Base-by-base conservation (phyloP, 1,140 invertebrate species). In the Leptinotarsa texana region DNA sequence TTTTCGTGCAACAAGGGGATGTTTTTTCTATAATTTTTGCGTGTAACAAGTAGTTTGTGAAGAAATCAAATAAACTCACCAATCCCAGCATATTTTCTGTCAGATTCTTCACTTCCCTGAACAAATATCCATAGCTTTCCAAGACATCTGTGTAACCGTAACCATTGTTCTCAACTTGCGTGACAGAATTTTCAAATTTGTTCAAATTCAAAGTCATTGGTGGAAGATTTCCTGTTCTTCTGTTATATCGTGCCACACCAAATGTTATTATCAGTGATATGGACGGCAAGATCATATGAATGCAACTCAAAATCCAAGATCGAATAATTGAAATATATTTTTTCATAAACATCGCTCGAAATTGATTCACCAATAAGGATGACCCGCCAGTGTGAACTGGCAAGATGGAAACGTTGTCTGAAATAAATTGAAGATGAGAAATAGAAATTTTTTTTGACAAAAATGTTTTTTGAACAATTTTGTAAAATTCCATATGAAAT, bases 321-420 rank as follows among this genome's bases (percentile, higher is more conserved):
- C 90, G 84, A 72, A 85, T 85, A 0, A 89, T 85, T 11, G 88
- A 88, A 11, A 90, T 85, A 3, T 86, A 78, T 71, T 90, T 88
- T 78, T 92, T 92, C 33, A 90, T 82, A 21, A 92, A 81, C 88
- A 92, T 91, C 0, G 90, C 91, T 33, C 84, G 84, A 79, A 89
- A 89, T 81, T 92, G 91, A 69, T 91, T 90, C 15, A 76, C 79
- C 4, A 87, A 81, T 57, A 90, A 81, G 72, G 80, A 80, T 1
- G 82, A 75, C 4, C 88, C 88, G 69, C 77, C 86, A 11, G 77
- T 24, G 21, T 72, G 62, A 15, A 48, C 24, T 21, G 71, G 49
- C 13, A 65, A 13, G 4, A 77, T 48, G 21, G 63, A 71, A 49
- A 77, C 51, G 33, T 74, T 62, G 13, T 80, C 81, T 81, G 49